Conservation (phyloP, 2,113 vertebrate species). For the Coregonus clupeaformis region DNA sequence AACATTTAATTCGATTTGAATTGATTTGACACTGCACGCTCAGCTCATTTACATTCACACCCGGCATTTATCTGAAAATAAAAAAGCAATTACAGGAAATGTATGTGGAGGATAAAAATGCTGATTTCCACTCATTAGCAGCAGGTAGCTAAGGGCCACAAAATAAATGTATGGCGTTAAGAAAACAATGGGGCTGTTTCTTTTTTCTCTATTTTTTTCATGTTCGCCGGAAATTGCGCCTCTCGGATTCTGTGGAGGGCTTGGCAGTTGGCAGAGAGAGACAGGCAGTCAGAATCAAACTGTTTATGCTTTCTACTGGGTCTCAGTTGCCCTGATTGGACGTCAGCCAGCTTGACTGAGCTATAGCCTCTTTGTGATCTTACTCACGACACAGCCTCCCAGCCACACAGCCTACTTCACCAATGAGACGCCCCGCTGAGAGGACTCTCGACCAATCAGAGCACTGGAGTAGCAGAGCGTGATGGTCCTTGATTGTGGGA, state of each 20-base stretch:
- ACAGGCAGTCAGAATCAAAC: constrained; percentile 39
- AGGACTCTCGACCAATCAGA: constrained; percentile 30
- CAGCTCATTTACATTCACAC: constrained; percentile 33
- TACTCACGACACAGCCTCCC: constrained; percentile 26
- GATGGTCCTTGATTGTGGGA: too few relatives aligned
- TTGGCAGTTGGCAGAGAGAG: background rate
- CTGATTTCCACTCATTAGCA: constrained; percentile 64
- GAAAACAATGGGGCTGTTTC: constrained; percentile 13
- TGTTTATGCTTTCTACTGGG: constrained; percentile 12
- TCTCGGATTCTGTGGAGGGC: constrained; percentile 14
- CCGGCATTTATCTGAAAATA: constrained; percentile 50
- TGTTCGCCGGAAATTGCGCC: background rate
- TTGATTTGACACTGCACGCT: background rate
- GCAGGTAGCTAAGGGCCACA: constrained; percentile 51
- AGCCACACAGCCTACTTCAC: background rate
- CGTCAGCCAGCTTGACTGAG: constrained; percentile 45
- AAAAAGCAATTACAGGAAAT: constrained; percentile 68
- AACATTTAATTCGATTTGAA: too few relatives aligned
- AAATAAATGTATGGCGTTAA: constrained; percentile 41
- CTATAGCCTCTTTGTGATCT: constrained; percentile 16
- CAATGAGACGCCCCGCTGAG: constrained; percentile 3
- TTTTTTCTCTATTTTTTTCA: background rate
- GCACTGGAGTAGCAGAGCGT: constrained; percentile 22
- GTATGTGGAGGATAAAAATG: constrained; percentile 52
- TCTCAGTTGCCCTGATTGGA: constrained; percentile 42